Evolutionary conservation across 2,888 invertebrate genomes (phyloP).

Genomic region (Papilio demoleus): DNA sequence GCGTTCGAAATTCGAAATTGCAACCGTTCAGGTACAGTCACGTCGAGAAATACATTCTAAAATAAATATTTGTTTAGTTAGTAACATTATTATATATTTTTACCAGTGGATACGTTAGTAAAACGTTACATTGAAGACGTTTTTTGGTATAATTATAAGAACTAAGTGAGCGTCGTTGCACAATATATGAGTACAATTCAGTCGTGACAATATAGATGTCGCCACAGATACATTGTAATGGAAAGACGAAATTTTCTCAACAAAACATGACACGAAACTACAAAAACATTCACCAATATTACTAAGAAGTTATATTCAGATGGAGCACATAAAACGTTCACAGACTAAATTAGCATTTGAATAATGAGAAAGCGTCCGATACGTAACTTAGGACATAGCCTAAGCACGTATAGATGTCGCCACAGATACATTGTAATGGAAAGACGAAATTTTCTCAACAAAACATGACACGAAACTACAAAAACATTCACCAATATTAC

Average conservation of each 20-base stretch:
- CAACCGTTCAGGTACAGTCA: slow-evolving; percentile 11
- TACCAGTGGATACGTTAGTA: not conserved
- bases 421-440: slow-evolving; percentile 30
- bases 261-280: slow-evolving; percentile 13
- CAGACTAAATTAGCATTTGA: slow-evolving; percentile 28
- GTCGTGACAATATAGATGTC: slow-evolving; percentile 27
- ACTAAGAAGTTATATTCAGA: too few species aligned
- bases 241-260: slow-evolving; percentile 22
- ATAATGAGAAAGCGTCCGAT: slow-evolving; percentile 29
- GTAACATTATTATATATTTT: not conserved
- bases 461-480: slow-evolving; percentile 28
- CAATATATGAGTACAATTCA: not conserved
- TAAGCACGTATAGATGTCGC: slow-evolving; percentile 33
- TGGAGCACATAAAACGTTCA: not conserved
- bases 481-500: too few species aligned
- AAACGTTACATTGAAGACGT: not conserved
- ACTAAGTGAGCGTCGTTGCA: not conserved
- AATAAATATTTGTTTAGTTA: not conserved
- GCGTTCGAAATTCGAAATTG: slow-evolving; percentile 21
- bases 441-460: slow-evolving; percentile 20
- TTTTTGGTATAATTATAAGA: not conserved
- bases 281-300: not conserved
- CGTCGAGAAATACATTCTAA: slow-evolving; percentile 8
- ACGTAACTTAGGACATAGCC: slow-evolving; percentile 26
- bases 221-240: slow-evolving; percentile 29